Percentiles rank a stretch among this genome's conserved stretches.
Evolutionary conservation across 2,888 invertebrate species (phyloP).

Genomic region (Metellina segmentata): DNA sequence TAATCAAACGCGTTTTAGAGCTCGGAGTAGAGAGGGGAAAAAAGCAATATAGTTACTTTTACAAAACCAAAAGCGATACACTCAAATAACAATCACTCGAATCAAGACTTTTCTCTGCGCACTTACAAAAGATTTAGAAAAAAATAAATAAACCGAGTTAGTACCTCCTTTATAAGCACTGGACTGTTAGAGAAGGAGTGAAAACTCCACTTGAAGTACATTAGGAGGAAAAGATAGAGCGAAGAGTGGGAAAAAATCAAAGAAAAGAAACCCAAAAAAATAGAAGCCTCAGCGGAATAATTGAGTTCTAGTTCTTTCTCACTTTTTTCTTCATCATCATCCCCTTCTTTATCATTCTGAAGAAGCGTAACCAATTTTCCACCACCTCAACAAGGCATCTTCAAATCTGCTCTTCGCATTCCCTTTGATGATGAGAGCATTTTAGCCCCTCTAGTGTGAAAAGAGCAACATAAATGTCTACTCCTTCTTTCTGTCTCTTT

Average conservation of each 20-base stretch:
- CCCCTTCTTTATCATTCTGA: constrained; percentile 64
- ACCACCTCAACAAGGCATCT: constrained; percentile 70
- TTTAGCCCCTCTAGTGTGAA: constrained; percentile 68
- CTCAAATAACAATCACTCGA: constrained; percentile 64
- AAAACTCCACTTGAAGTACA: constrained; percentile 63
- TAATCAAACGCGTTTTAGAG: constrained; percentile 35
- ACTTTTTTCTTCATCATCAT: constrained; percentile 73
- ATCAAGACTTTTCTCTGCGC: constrained; percentile 23
- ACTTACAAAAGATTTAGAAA: constrained; percentile 13
- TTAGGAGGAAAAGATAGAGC: constrained; percentile 45
- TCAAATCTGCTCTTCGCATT: constrained; percentile 58
- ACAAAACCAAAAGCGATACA: constrained; percentile 17
- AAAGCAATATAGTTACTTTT: constrained; percentile 11
- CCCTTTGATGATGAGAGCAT: constrained; percentile 67
- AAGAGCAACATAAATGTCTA: constrained; percentile 75
- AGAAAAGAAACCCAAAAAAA: constrained; percentile 10
- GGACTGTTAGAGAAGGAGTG: constrained; percentile 64
- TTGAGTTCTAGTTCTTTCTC: constrained; percentile 75
- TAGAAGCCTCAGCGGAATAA: constrained; percentile 66
- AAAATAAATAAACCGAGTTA: constrained; percentile 16
- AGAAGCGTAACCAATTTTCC: constrained; percentile 72
- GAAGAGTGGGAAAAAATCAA: neutral
- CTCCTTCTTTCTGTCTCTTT: neutral
- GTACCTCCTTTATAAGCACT: constrained; percentile 39
- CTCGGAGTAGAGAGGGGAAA: neutral